phyloP scores from a whole-genome alignment of 2,113 vertebrate species.

The Cyanocitta stelleri region DNA sequence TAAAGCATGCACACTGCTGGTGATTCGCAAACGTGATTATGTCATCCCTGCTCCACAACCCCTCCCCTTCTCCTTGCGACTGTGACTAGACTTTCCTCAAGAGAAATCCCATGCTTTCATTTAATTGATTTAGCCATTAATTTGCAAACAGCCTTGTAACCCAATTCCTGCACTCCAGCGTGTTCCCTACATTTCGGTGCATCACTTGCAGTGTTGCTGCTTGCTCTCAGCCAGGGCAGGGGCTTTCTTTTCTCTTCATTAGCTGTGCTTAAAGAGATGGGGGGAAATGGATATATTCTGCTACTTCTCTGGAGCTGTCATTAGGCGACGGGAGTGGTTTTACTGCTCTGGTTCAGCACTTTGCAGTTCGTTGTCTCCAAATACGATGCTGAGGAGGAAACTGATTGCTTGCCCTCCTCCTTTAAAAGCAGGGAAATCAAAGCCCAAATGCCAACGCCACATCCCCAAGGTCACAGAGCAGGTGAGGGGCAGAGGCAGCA shows the following conservation, averaged over 20 bases:
- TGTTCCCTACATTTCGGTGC: not conserved
- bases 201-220: not conserved
- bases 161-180: not conserved
- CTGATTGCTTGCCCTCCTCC: not conserved
- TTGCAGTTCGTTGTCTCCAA: not conserved
- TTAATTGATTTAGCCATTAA: slow-evolving; percentile 46
- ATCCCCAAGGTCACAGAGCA: not conserved
- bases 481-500: not conserved
- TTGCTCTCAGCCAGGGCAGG: not conserved
- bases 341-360: not conserved
- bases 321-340: not conserved
- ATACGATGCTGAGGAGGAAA: not conserved
- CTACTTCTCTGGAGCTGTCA: not conserved
- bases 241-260: not conserved
- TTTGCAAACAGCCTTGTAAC: slow-evolving; percentile 1
- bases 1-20: slow-evolving; percentile 51
- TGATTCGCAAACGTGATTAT: slow-evolving; percentile 58
- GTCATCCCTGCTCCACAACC: slow-evolving; percentile 21
- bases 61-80: not conserved
- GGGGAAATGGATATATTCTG: not conserved
- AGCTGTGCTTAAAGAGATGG: not conserved
- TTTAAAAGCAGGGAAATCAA: not conserved
- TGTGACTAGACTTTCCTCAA: slow-evolving; percentile 29
- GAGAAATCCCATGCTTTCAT: slow-evolving; percentile 25
- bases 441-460: not conserved